A percentile compares a stretch with the other conserved stretches of the same genome.
Evolutionary conservation across 2,113 vertebrate genomes (phyloP).

Genomic region (Morone saxatilis): DNA sequence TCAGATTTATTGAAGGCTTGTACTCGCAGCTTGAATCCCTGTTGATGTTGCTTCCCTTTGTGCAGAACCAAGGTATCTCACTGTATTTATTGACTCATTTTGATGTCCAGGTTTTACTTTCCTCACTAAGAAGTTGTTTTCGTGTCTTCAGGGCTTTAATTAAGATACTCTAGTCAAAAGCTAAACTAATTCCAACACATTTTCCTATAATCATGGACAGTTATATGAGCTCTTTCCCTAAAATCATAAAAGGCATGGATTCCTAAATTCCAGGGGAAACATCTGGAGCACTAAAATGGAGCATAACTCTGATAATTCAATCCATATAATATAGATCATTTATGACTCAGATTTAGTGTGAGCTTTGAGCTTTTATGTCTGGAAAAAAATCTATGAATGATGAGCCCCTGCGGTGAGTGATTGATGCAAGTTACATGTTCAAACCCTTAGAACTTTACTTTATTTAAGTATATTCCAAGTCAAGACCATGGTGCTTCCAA

Average conservation of each 20-base stretch:
- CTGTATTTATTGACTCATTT: conserved; percentile 31
- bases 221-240: background rate
- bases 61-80: conserved; percentile 38
- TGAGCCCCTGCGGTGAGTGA: background rate
- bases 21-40: conserved; percentile 57
- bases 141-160: background rate
- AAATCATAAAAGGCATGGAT: background rate
- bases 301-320: conserved; percentile 5
- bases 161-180: too few relatives aligned
- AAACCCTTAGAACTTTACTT: background rate
- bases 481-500: background rate
- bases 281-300: background rate
- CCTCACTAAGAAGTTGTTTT: conserved; percentile 3
- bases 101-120: conserved; percentile 28
- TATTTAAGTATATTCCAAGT: background rate
- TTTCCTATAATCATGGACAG: conserved; percentile 6
- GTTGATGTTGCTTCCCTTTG: conserved; percentile 54
- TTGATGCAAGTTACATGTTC: background rate
- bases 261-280: background rate
- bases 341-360: background rate
- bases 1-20: conserved; percentile 65
- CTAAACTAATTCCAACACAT: background rate
- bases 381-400: conserved; percentile 13
- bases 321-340: background rate
- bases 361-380: background rate